A percentile compares a stretch with the other conserved stretches of the same genome.
Evolutionary conservation across 2,888 invertebrate species (phyloP).

Genomic region (Cotesia congregata): DNA sequence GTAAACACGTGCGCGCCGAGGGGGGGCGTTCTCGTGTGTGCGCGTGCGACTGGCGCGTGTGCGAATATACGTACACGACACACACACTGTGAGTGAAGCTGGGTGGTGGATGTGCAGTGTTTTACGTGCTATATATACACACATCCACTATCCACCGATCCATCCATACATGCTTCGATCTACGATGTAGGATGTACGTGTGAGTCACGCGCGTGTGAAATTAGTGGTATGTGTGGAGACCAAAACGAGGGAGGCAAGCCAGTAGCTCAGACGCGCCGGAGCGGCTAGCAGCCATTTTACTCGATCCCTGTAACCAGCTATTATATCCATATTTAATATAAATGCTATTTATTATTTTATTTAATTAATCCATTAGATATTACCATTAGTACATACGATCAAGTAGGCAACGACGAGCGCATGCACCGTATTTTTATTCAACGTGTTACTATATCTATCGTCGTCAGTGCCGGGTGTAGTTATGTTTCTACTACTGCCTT

Average conservation of each 20-base stretch:
- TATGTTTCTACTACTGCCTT: too few species aligned
- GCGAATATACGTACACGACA: constrained; percentile 40
- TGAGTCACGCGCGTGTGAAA: constrained; percentile 52
- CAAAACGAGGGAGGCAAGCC: constrained; percentile 69
- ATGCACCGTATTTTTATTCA: too few species aligned
- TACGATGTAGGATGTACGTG: constrained; percentile 47
- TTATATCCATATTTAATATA: constrained; percentile 3
- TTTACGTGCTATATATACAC: constrained; percentile 12
- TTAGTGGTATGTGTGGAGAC: constrained; percentile 63
- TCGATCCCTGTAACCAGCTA: constrained; percentile 62
- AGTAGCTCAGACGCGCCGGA: constrained; percentile 69
- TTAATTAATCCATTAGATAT: not conserved
- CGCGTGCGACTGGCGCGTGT: constrained; percentile 50
- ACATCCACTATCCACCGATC: not conserved
- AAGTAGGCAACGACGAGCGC: too few species aligned
- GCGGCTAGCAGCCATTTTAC: constrained; percentile 70
- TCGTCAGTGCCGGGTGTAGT: too few species aligned
- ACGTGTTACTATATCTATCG: too few species aligned
- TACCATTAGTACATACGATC: too few species aligned
- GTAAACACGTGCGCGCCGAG: constrained; percentile 67
- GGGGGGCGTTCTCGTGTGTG: constrained; percentile 49
- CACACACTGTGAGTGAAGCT: not conserved
- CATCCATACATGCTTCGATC: not conserved
- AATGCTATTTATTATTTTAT: not conserved
- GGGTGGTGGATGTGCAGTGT: constrained; percentile 16